Percentiles rank a stretch among this genome's conserved stretches.
Conservation (phyloP, 2,113 vertebrate genomes). For the Platanista minor region DNA sequence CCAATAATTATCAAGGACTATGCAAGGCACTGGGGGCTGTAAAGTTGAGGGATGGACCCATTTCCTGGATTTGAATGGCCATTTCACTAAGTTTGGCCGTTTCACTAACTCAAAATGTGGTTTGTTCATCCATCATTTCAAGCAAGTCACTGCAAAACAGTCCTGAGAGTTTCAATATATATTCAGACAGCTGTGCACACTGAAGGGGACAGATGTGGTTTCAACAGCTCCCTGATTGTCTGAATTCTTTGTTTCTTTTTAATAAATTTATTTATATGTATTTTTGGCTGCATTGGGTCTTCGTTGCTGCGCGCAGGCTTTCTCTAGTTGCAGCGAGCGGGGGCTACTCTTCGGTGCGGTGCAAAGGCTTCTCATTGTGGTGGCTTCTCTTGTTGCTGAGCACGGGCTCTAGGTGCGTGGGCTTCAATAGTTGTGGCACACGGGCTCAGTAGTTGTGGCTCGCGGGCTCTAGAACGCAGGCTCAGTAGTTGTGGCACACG, state of each 20-base stretch:
- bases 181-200: not conserved
- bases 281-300: too few relatives aligned
- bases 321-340: too few relatives aligned
- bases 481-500: too few relatives aligned
- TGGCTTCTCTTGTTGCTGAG: too few relatives aligned
- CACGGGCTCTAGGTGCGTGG: too few relatives aligned
- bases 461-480: too few relatives aligned
- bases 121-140: not conserved
- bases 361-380: too few relatives aligned
- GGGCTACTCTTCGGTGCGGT: too few relatives aligned
- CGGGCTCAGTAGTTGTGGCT: too few relatives aligned
- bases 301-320: too few relatives aligned
- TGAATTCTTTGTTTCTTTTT: conserved; percentile 37
- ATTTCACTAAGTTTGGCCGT: not conserved
- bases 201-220: conserved; percentile 28
- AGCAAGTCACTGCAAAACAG: not conserved
- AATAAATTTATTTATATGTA: too few relatives aligned
- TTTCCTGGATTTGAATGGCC: not conserved
- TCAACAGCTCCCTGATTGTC: not conserved
- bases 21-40: not conserved
- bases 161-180: not conserved
- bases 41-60: not conserved
- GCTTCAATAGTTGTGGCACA: too few relatives aligned
- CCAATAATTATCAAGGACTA: not conserved
- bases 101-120: not conserved